Percentiles rank a stretch among this genome's conserved stretches.
Evolutionary conservation across 2,888 invertebrate genomes (phyloP).

Genomic region (Dyspetes luteomarginatus): DNA sequence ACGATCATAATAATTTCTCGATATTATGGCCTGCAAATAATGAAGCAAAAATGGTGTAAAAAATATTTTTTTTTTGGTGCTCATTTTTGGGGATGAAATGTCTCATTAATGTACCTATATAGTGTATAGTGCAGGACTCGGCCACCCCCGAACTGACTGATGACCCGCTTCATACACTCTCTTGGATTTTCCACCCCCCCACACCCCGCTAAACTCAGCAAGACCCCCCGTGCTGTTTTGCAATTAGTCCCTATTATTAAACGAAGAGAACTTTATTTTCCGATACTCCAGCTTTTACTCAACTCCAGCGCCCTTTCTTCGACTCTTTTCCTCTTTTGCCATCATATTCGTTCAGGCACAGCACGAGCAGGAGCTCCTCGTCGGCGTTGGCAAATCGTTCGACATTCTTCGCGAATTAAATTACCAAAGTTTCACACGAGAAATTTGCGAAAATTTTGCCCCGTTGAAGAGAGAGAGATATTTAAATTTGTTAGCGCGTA

Average conservation of each 20-base stretch:
- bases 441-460: slow-evolving; percentile 65
- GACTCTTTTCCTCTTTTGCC: background rate
- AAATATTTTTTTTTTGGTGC: no score
- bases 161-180: background rate
- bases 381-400: slow-evolving; percentile 70
- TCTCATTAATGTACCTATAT: no score
- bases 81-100: no score
- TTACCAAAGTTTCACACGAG: slow-evolving; percentile 69
- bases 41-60: no score
- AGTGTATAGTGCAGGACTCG: background rate
- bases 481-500: slow-evolving; percentile 62
- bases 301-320: background rate
- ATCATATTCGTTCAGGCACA: background rate
- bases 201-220: slow-evolving; percentile 17
- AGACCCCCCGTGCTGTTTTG: slow-evolving; percentile 41
- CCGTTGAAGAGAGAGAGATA: slow-evolving; percentile 50
- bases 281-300: slow-evolving; percentile 43
- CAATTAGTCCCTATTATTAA: slow-evolving; percentile 75
- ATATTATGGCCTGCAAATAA: no score
- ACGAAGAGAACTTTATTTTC: slow-evolving; percentile 71
- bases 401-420: slow-evolving; percentile 74
- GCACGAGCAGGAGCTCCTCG: background rate
- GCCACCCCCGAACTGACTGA: background rate
- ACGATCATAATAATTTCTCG: no score
- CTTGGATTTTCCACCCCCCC: background rate